A percentile compares a stretch with the other conserved stretches of the same genome.
phyloP scores from a whole-genome alignment of 2,113 vertebrate genomes.

The Hyperoodon ampullatus region DNA sequence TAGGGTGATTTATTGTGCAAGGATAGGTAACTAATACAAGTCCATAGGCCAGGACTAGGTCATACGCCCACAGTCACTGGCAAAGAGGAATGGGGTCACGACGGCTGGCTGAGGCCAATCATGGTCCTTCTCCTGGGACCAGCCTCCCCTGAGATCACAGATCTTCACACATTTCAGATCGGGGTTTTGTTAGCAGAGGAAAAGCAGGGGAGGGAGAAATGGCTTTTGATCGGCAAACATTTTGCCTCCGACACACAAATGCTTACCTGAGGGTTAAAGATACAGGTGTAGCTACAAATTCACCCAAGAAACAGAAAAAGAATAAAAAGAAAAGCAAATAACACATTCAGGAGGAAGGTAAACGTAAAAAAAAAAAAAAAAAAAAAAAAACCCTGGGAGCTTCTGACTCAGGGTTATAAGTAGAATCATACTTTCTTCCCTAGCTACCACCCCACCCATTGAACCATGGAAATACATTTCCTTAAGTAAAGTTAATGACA shows the following conservation, averaged over 20 bases:
- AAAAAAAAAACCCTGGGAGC: not conserved
- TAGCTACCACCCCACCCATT: fast-evolving
- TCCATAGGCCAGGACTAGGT: not conserved
- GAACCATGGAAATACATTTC: fast-evolving
- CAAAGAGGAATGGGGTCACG: not conserved
- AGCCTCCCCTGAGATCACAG: too few species aligned
- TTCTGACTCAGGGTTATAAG: too few species aligned
- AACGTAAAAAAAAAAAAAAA: not conserved
- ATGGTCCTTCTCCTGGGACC: not conserved
- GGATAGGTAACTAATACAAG: not conserved
- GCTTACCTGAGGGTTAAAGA: not conserved
- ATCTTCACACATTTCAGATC: fast-evolving
- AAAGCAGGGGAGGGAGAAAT: not conserved
- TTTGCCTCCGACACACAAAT: not conserved
- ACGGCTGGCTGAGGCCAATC: fast-evolving
- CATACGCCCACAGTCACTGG: not conserved
- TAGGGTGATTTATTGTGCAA: fast-evolving
- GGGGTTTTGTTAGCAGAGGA: not conserved
- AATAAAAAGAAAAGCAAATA: not conserved
- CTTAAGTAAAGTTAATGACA: not conserved
- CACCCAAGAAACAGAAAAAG: not conserved
- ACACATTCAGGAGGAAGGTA: not conserved
- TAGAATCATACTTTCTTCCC: not conserved
- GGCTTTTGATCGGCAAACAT: not conserved
- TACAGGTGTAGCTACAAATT: not conserved